These are phyloP conservation scores for Artibeus lituratus DNA, from an alignment of 2,797 vertebrate species.

Conservation along the genomic window DNA sequence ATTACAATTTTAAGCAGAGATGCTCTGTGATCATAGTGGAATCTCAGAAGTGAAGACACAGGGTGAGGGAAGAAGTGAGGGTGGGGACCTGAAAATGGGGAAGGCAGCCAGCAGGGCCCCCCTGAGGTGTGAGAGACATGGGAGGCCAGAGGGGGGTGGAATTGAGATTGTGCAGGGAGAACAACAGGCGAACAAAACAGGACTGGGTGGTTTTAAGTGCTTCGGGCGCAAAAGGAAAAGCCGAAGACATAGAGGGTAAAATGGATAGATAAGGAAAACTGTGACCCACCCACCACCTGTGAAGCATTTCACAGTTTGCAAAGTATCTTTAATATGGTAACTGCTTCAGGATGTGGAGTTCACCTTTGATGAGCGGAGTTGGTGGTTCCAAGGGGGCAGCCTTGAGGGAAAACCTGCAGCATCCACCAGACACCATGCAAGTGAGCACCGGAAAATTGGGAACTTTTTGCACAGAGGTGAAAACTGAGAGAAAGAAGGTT, in stretches of 20 bases:
- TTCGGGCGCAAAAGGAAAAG: not conserved
- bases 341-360: not conserved
- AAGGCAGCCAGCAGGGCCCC: no score
- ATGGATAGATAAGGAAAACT: not conserved
- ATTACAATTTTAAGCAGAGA: not conserved
- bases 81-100: not conserved
- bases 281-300: not conserved
- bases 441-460: not conserved
- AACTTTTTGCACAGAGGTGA: not conserved
- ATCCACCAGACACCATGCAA: not conserved
- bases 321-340: not conserved
- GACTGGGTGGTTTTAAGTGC: fast-evolving
- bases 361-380: not conserved
- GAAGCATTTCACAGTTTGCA: not conserved
- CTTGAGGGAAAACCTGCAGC: not conserved
- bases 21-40: not conserved
- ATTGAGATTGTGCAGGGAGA: fast-evolving
- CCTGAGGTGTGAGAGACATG: not conserved
- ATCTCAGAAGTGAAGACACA: not conserved
- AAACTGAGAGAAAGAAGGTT: not conserved
- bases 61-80: not conserved
- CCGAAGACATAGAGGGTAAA: not conserved
- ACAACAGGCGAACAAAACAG: not conserved
- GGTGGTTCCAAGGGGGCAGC: not conserved
- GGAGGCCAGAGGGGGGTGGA: not conserved